These are phyloP conservation scores for Chiroxiphia lanceolata DNA, from an alignment of 2,797 vertebrate genomes.

Conservation along the genomic window DNA sequence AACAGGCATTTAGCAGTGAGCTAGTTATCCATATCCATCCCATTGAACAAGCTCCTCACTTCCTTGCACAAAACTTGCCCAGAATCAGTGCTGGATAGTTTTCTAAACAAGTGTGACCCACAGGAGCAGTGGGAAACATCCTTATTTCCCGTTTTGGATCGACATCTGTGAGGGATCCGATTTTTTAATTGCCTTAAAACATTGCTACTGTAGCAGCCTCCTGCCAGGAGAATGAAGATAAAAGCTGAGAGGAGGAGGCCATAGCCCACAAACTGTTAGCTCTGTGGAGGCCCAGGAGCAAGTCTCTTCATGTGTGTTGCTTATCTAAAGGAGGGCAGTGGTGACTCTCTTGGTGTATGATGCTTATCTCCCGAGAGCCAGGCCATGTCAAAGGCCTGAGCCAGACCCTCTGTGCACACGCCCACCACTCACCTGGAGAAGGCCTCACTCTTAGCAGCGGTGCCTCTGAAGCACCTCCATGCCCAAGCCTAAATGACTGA, in stretches of 20 bases:
- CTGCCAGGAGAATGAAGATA: background rate
- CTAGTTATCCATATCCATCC: background rate
- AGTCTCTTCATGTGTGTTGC: background rate
- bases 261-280: background rate
- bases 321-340: too few species aligned
- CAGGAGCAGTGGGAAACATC: background rate
- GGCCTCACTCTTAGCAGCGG: background rate
- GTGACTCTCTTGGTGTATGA: background rate
- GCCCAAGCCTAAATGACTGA: background rate
- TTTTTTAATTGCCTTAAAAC: background rate
- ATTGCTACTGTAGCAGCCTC: background rate
- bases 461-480: background rate
- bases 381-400: background rate
- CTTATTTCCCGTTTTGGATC: background rate
- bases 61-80: background rate
- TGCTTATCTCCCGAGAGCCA: background rate
- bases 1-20: background rate
- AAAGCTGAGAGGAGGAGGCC: background rate
- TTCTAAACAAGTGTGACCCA: background rate
- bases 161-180: background rate
- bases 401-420: background rate
- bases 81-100: background rate
- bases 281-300: background rate
- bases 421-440: background rate
- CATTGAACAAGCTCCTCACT: background rate